Percentiles rank a stretch among this genome's conserved stretches.
phyloP scores from a whole-genome alignment of 1,140 invertebrate genomes.

The Oppia nitens region DNA sequence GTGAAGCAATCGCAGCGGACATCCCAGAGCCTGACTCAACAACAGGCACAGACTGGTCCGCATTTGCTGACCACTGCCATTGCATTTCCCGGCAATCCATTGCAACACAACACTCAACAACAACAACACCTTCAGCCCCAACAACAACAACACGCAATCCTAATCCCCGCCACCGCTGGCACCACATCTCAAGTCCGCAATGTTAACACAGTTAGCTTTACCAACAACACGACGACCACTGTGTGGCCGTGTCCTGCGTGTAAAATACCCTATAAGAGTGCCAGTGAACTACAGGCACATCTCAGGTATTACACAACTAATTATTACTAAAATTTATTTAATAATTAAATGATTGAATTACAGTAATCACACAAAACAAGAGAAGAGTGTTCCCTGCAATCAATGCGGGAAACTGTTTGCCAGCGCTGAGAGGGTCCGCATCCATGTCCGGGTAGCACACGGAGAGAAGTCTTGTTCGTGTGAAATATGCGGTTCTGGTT shows the following conservation, averaged over 20 bases:
- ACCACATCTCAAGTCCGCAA: neutral
- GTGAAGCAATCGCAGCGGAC: neutral
- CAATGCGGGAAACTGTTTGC: constrained; percentile 24
- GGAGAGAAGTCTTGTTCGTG: constrained; percentile 23
- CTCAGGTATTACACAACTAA: constrained; percentile 12
- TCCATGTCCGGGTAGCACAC: constrained; percentile 21
- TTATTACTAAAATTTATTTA: neutral
- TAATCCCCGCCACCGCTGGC: constrained; percentile 11
- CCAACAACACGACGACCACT: constrained; percentile 1
- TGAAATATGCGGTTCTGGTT: constrained; percentile 24
- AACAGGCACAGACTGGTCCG: neutral
- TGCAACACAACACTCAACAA: constrained; percentile 12
- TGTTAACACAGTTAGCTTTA: constrained; percentile 1
- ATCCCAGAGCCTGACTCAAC: neutral
- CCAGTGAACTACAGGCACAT: constrained; percentile 24
- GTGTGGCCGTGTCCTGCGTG: constrained; percentile 25
- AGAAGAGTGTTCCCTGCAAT: constrained; percentile 22
- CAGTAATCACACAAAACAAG: constrained; percentile 21
- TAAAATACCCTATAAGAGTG: constrained; percentile 23
- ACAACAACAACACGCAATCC: constrained; percentile 7
- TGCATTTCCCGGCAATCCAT: constrained; percentile 21
- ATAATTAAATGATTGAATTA: neutral
- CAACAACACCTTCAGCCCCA: constrained; percentile 17
- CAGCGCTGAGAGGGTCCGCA: constrained; percentile 21
- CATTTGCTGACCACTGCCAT: constrained; percentile 16